Percentiles rank a stretch among this genome's conserved stretches.
Conservation (phyloP, 2,113 vertebrate species). For the Dinomys branickii region DNA sequence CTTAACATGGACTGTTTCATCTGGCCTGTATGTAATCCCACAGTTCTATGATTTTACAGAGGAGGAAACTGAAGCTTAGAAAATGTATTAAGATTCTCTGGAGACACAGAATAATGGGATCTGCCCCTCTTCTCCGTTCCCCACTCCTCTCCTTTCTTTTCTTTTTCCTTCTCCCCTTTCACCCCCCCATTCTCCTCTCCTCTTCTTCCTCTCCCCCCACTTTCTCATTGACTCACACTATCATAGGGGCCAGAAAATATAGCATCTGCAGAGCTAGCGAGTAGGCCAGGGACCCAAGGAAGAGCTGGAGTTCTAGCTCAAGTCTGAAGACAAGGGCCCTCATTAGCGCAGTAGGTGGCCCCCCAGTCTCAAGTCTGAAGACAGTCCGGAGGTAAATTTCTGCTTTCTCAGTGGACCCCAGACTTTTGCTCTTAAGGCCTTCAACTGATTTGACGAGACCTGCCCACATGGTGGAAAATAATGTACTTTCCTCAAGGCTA, state of each 20-base stretch:
- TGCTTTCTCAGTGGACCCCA: neutral
- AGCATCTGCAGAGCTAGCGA: neutral
- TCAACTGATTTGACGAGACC: neutral
- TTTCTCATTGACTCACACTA: neutral
- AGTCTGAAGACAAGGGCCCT: neutral
- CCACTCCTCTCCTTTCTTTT: too few species aligned
- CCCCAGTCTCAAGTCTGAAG: neutral
- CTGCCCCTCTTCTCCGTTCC: neutral
- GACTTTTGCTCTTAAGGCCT: conserved; percentile 16
- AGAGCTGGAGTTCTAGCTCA: neutral
- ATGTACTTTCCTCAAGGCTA: neutral
- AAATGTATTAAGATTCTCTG: neutral
- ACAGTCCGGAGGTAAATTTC: neutral
- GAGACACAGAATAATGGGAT: neutral
- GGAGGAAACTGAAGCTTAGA: conserved; percentile 32
- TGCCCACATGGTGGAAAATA: neutral
- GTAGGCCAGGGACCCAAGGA: neutral
- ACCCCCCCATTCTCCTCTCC: too few species aligned
- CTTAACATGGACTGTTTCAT: neutral
- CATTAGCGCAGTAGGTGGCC: too few species aligned
- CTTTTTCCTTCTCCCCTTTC: neutral
- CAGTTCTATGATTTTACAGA: neutral
- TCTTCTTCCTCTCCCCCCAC: too few species aligned
- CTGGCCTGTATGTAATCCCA: neutral
- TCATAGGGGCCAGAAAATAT: neutral